phyloP scores from a whole-genome alignment of 2,888 invertebrate genomes.

The Ypsolopha scabrella region DNA sequence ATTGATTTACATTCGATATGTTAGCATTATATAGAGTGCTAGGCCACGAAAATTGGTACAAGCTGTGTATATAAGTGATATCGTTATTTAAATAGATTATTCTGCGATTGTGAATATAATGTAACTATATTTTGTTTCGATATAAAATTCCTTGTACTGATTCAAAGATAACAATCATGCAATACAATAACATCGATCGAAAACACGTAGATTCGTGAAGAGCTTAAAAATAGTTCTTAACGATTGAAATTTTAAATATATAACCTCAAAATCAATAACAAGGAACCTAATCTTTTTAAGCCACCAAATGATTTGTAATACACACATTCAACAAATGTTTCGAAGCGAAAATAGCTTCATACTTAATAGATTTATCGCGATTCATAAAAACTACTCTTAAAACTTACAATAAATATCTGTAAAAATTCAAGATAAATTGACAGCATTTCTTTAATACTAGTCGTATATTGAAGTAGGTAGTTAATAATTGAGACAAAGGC shows the following conservation, averaged over 20 bases:
- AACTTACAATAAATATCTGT: conserved; percentile 32
- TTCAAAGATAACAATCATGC: conserved; percentile 3
- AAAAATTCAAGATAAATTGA: conserved; percentile 60
- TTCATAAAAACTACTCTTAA: conserved; percentile 30
- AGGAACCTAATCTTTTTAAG: conserved; percentile 17
- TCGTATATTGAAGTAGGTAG: conserved; percentile 36
- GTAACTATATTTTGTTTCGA: conserved; percentile 9
- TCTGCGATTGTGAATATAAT: background rate
- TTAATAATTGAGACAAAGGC: conserved; percentile 57
- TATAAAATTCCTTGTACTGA: conserved; percentile 17
- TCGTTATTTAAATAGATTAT: background rate
- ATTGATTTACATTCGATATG: conserved; percentile 57
- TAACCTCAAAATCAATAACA: conserved; percentile 8
- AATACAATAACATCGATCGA: conserved; percentile 1
- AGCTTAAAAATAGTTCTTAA: background rate
- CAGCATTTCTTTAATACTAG: conserved; percentile 55
- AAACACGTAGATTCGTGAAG: conserved; percentile 1
- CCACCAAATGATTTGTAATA: conserved; percentile 9
- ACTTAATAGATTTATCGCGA: conserved; percentile 5
- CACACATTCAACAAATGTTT: too few relatives aligned
- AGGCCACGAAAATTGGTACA: conserved; percentile 42
- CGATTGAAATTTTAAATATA: background rate
- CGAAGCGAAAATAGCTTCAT: conserved; percentile 37
- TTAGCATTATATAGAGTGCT: conserved; percentile 48
- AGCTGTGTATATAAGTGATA: conserved; percentile 10